Evolutionary conservation across 2,113 vertebrate genomes (phyloP), one percentile per base, ranked within the genome.

Genomic region (Otocyon megalotis): DNA sequence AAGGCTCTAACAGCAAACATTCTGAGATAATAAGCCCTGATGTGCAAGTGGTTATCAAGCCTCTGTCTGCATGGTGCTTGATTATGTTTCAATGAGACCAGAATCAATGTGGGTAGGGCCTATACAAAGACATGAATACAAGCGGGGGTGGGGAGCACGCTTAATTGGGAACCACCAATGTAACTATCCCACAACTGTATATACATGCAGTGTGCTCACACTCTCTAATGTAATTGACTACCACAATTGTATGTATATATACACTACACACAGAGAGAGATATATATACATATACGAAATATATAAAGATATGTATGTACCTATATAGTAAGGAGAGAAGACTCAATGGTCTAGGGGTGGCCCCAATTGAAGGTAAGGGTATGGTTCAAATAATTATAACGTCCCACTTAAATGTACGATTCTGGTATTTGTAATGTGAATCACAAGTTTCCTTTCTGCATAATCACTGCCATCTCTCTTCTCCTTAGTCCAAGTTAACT

Each of bases 381-480:
- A 58, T 84, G 37, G 19, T 82, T 89, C 37, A 54, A 26, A 37
- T 72, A 22, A 72, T 67, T 30, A 37, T 35, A 86, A 3, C 13
- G 32, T 35, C 24, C n/a, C 60, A 82, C 22, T 50, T 54, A 91
- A 83, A 92, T 32, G 63, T 72, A 54, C 62, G 67, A 91, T 81
- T 93, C 84, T 54, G 43, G 71, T 37, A 72, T 6, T 89, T 53
- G 10, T 32, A 56, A 2, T 16, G 22, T 69, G 74, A 92, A n/a
- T 85, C 71, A 65, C 20, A 63, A 53, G 12, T 32, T 79, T 88
- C 83, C 58, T 91, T 88, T 94, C 87, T 86, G 1, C 43, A 95
- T 0, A 58, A 17, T n/a, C 43, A 82, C 60, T 84, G 65, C 60
- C 48, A 83, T 94, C 60, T 37, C 90, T 15, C 56, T 83, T 95